Conservation (phyloP, 2,113 vertebrate species). For the Vicugna pacos region DNA sequence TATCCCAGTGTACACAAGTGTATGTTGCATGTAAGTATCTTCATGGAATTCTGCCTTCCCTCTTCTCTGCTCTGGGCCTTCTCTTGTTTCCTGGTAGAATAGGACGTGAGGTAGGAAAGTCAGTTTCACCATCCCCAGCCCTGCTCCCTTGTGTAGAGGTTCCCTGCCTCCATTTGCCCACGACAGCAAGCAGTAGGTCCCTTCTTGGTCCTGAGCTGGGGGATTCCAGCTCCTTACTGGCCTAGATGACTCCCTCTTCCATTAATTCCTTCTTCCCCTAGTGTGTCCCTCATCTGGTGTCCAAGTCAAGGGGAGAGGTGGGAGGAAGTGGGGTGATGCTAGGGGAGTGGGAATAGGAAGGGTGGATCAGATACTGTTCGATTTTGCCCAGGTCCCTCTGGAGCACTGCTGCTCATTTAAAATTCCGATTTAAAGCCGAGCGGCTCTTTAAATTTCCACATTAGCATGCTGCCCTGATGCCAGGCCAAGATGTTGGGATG, state of each 20-base stretch:
- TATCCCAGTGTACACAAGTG: background rate
- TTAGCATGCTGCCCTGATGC: constrained; percentile 86
- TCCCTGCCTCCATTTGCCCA: background rate
- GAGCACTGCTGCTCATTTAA: constrained; percentile 85
- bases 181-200: background rate
- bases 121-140: background rate
- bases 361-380: constrained; percentile 78
- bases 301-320: constrained; percentile 44
- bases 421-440: constrained; percentile 85
- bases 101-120: background rate
- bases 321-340: constrained; percentile 41
- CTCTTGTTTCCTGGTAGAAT: constrained; percentile 33
- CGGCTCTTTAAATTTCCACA: constrained; percentile 86
- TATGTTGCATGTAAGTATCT: background rate
- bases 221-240: background rate
- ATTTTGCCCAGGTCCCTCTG: constrained; percentile 82
- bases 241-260: background rate
- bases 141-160: background rate
- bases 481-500: constrained; percentile 86
- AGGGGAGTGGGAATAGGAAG: constrained; percentile 10
- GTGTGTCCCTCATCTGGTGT: background rate
- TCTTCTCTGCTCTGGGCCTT: background rate
- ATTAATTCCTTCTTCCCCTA: background rate
- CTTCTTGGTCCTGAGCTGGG: background rate
- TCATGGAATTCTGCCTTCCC: background rate